Base-by-base conservation (phyloP, 1,140 invertebrate species). In the Mizuhopecten yessoensis region DNA sequence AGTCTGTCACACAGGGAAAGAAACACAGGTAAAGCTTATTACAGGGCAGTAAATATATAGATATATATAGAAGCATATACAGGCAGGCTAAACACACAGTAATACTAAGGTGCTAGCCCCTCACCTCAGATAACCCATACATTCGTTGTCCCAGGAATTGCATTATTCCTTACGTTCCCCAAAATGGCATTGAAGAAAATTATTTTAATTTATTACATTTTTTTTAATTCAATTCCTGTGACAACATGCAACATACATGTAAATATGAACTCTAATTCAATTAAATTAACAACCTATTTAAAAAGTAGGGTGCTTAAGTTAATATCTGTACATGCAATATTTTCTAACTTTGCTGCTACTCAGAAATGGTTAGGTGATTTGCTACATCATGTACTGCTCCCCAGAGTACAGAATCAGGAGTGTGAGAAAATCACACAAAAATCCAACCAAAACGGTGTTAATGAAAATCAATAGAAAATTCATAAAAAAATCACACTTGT, bases 1-100 rank as follows among this genome's bases (percentile, higher is more conserved):
- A 75, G 57, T 75, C 57, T 75, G 57, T 75, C n/a, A 75, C 57
- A 75, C 57, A 75, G 57, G 57, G 57, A 75, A 75, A 75, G 57
- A 75, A 75, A 75, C 57, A 75, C 57, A 75, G 42, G 42, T 45
- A 75, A 75, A 75, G 57, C 57, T 75, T n/a, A 75, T 9, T 75
- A 75, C 11, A 75, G 57, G 57, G n/a, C 57, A 75, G n/a, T 75
- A 7, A 10, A 45, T 45, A 13, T 75, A 29, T 75, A 75, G n/a
- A 75, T 7, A 75, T 29, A 75, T n/a, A 75, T 5, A 75, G 23
- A 75, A 75, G 57, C 57, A 75, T 75, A n/a, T 29, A 29, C n/a
- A 29, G 57, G 57, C 57, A 75, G 57, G 57, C 57, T 75, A 75
- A 5, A 75, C n/a, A 75, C 57, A 75, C 57, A 75, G 2, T 29